Evolutionary conservation across 2,113 vertebrate species (phyloP).

Genomic region (Guaruba guarouba): DNA sequence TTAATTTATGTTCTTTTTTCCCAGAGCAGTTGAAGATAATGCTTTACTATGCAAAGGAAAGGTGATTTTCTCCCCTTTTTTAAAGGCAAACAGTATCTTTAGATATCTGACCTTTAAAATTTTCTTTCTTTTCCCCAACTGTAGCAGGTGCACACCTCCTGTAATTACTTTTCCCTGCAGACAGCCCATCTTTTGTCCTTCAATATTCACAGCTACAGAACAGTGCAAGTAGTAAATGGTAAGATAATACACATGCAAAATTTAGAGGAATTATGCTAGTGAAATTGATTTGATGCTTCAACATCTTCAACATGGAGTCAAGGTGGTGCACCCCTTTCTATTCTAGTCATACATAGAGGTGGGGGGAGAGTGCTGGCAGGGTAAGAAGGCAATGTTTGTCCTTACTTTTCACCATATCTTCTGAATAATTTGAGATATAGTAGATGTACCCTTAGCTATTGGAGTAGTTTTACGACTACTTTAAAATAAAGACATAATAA

Average conservation of each 20-base stretch:
- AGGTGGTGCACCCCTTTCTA: background rate
- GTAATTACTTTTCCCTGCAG: background rate
- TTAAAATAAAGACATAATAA: background rate
- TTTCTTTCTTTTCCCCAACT: background rate
- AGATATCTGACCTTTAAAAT: constrained; percentile 13
- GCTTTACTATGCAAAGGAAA: background rate
- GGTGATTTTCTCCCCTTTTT: background rate
- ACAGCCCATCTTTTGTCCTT: background rate
- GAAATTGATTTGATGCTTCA: background rate
- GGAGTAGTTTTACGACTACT: background rate
- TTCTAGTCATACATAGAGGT: background rate
- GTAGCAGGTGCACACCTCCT: background rate
- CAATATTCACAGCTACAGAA: background rate
- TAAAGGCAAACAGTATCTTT: background rate
- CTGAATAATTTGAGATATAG: background rate
- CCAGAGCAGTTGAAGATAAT: background rate
- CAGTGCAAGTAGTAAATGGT: background rate
- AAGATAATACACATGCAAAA: background rate
- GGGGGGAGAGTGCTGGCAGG: background rate
- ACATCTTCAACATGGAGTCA: background rate
- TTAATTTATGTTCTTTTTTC: background rate
- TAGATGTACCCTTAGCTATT: background rate
- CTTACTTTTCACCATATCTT: background rate
- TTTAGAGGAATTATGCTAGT: background rate
- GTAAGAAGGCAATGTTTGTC: background rate